Percentiles rank a stretch among this genome's conserved stretches.
Conservation (phyloP, 2,888 invertebrate species). For the Luffia ferchaultella region DNA sequence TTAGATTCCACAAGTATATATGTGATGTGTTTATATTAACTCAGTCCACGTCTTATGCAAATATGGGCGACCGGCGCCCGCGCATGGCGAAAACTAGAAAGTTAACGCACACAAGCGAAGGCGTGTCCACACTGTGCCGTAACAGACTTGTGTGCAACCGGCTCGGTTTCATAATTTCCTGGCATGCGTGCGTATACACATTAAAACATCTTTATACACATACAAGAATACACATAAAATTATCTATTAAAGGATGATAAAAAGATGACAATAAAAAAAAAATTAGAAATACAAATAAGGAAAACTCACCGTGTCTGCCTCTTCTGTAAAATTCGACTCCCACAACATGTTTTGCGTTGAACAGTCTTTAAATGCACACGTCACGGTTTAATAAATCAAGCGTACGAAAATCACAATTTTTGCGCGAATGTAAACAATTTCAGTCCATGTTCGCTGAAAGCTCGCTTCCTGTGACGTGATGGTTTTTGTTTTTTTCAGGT, state of each 20-base stretch:
- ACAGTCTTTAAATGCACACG: constrained; percentile 40
- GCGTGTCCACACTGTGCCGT: constrained; percentile 19
- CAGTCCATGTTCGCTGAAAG: constrained; percentile 35
- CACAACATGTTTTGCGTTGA: constrained; percentile 45
- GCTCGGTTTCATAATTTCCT: constrained; percentile 46
- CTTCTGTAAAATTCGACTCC: constrained; percentile 53
- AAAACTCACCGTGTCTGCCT: constrained; percentile 51
- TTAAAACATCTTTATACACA: constrained; percentile 24
- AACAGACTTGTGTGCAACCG: constrained; percentile 23
- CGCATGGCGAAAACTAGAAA: constrained; percentile 63
- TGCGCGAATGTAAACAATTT: constrained; percentile 21
- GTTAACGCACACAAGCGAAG: constrained; percentile 45
- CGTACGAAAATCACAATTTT: constrained; percentile 1
- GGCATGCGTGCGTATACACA: constrained; percentile 16
- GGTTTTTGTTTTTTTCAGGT: constrained; percentile 17
- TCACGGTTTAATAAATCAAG: constrained; percentile 24
- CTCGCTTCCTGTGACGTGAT: constrained; percentile 46
- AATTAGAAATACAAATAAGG: constrained; percentile 16
- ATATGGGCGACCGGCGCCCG: constrained; percentile 35
- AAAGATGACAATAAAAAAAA: constrained; percentile 14
- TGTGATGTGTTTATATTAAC: constrained; percentile 58
- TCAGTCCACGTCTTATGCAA: constrained; percentile 64
- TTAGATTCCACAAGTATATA: constrained; percentile 36
- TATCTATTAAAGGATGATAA: constrained; percentile 12
- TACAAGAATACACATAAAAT: constrained; percentile 10